Evolutionary conservation across 64 coral and sea anemone species (phyloP), one percentile per base, ranked within the genome.

Genomic region (Dendrophyllia cribrosa): DNA sequence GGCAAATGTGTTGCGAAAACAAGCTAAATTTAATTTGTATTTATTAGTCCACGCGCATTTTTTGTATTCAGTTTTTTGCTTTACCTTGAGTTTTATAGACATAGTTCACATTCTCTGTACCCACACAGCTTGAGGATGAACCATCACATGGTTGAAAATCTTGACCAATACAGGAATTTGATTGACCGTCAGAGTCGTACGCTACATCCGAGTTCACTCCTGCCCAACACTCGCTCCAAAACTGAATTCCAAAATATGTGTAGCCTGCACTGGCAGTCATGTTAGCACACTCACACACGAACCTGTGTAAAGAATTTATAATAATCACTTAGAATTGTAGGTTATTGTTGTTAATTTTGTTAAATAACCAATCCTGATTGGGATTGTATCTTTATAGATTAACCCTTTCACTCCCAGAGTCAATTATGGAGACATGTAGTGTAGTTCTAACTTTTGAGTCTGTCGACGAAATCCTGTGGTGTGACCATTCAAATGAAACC

Each of bases 131-230:
- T 4, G 74, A 76, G 9, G 10, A 19, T 9, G 49, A 47, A 0
- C 7, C 20, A 3, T 19, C 74, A 23, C 74, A 76, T n/a, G 74
- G 16, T 2, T 21, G 7, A 76, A 76, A 76, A 23, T 76, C 20
- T 20, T 46, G 48, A 76, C 48, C 74, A 53, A 76, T 7, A 23
- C 74, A 76, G 11, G 46, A 76, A 76, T 76, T 20, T 76, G 74
- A 76, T 76, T 76, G 47, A 9, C 74, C 74, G n/a, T 53, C 74
- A 76, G 74, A 76, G n/a, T 76, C 48, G 74, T 76, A 76, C 9
- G 19, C 47, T 8, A 53, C 74, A 76, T 76, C 74, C 19, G 47
- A 48, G 74, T 76, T 76, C 74, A 55, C 74, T 10, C 74, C 74
- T 52, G 74, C 49, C 74, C 74, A 76, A 8, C 74, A 76, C 49